A percentile compares a stretch with the other conserved stretches of the same genome.
phyloP scores from a whole-genome alignment of 2,113 vertebrate genomes.

The Dolichallabes microphthalmus region DNA sequence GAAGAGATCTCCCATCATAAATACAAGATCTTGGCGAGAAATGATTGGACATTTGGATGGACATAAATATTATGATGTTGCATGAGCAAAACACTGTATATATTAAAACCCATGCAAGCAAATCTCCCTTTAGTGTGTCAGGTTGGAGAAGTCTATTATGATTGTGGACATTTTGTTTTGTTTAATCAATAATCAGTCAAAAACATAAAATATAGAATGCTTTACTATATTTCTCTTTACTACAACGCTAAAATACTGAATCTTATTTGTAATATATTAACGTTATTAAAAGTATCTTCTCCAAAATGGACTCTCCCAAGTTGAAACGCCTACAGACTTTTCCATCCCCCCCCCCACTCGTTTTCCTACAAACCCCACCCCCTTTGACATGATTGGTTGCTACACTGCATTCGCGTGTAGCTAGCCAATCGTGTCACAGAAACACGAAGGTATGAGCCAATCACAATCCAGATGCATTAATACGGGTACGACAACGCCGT shows the following conservation, averaged over 20 bases:
- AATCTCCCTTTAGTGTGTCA: not conserved
- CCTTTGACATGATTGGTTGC: not conserved
- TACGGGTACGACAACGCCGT: not conserved
- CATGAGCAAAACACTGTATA: no score
- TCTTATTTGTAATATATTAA: not conserved
- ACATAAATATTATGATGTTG: no score
- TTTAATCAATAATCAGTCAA: not conserved
- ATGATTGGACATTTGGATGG: no score
- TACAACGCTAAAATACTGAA: not conserved
- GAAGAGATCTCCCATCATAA: no score
- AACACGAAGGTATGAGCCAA: not conserved
- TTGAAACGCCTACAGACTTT: not conserved
- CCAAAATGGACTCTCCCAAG: constrained; percentile 5
- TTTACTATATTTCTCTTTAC: not conserved
- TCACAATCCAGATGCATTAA: not conserved
- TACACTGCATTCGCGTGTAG: not conserved
- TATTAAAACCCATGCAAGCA: not conserved
- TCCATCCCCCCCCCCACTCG: rapidly evolving
- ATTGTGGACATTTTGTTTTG: not conserved
- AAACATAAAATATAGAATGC: not conserved
- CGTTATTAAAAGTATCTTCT: not conserved
- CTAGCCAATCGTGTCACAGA: not conserved
- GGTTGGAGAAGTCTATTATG: not conserved
- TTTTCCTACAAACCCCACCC: not conserved
- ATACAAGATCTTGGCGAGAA: no score